Evolutionary conservation across 1,140 invertebrate genomes (phyloP).

Genomic region (Meloidogyne floridensis): DNA sequence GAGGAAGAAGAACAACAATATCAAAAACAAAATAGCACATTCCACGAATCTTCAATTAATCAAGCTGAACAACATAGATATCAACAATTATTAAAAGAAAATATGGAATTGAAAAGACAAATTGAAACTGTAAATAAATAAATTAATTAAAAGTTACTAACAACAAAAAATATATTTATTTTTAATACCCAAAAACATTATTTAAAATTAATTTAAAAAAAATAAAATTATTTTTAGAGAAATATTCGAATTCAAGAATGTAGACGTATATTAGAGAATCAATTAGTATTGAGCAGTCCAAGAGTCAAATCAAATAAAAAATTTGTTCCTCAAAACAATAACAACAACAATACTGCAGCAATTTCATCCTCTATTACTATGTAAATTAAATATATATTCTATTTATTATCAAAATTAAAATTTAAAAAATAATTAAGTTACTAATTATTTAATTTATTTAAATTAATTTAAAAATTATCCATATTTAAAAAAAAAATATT

Average conservation of each 20-base stretch:
- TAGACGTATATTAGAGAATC: constrained; percentile 27
- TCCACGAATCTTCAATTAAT: constrained; percentile 33
- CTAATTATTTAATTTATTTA: too few species aligned
- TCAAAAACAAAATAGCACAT: constrained; percentile 74
- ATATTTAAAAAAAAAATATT: too few species aligned
- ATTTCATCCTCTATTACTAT: neutral
- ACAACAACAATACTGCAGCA: constrained; percentile 7
- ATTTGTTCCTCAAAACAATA: neutral
- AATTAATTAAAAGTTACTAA: neutral
- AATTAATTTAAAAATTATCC: too few species aligned
- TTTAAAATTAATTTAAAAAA: too few species aligned
- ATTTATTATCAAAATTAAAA: neutral
- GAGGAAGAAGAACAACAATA: constrained; percentile 67
- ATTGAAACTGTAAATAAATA: constrained; percentile 78
- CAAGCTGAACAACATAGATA: constrained; percentile 83
- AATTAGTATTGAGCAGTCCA: constrained; percentile 19
- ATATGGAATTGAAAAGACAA: constrained; percentile 90
- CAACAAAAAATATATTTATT: too few species aligned
- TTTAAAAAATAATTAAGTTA: too few species aligned
- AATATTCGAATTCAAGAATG: constrained; percentile 33
- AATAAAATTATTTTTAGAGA: constrained; percentile 6
- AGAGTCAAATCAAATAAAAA: neutral
- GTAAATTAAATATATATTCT: neutral
- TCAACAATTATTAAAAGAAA: constrained; percentile 87
- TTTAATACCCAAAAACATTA: too few species aligned